A percentile compares a stretch with the other conserved stretches of the same genome.
phyloP scores from a whole-genome alignment of 2,888 invertebrate species.

The Uloborus plumipes region DNA sequence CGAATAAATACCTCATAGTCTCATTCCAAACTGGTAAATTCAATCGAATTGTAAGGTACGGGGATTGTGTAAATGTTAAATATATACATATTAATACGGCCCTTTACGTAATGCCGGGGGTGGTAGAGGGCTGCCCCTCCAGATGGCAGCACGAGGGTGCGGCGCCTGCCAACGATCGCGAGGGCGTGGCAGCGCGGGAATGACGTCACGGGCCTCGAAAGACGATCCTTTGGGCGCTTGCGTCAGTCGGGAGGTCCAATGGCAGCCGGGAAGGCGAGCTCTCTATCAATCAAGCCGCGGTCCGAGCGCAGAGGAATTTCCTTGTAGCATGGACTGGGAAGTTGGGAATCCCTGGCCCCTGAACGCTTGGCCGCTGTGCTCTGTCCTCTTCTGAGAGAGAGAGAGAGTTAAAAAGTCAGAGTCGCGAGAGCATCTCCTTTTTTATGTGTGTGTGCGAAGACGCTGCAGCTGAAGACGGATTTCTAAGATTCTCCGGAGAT shows the following conservation, averaged over 20 bases:
- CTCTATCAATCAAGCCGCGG: slow-evolving; percentile 22
- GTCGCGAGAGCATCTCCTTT: background rate
- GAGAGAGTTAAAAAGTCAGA: background rate
- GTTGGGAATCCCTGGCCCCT: slow-evolving; percentile 20
- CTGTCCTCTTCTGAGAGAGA: slow-evolving; percentile 15
- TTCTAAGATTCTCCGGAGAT: background rate
- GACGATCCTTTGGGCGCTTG: slow-evolving; percentile 37
- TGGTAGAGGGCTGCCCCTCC: background rate
- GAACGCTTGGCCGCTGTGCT: slow-evolving; percentile 8
- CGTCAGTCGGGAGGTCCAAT: slow-evolving; percentile 54
- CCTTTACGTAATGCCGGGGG: no score
- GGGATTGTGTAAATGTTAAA: no score
- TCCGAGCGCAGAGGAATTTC: slow-evolving; percentile 9
- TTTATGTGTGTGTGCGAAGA: background rate
- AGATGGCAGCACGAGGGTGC: slow-evolving; percentile 32
- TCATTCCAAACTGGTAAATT: no score
- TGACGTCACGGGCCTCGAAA: slow-evolving; percentile 5
- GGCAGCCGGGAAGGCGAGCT: slow-evolving; percentile 43
- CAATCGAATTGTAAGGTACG: no score
- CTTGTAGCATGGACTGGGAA: slow-evolving; percentile 37
- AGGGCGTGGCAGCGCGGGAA: background rate
- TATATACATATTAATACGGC: no score
- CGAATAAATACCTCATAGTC: no score
- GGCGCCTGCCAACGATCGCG: slow-evolving; percentile 15
- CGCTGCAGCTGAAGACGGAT: background rate